These are phyloP conservation scores for Latrodectus elegans DNA, from an alignment of 2,888 invertebrate genomes.

Conservation along the genomic window DNA sequence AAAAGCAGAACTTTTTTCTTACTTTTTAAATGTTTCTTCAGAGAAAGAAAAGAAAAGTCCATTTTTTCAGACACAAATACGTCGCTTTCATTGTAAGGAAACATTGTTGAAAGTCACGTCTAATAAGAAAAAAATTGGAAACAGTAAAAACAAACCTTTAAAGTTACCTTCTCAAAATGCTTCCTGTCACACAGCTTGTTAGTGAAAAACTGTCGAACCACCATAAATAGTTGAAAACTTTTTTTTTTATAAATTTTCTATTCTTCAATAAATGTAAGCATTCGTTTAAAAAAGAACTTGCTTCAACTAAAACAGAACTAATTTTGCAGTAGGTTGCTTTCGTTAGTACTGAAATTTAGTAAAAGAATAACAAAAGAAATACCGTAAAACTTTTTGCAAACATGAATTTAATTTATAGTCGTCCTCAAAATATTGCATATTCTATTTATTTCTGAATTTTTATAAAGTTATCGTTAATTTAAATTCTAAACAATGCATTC, in stretches of 20 bases:
- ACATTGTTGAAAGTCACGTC: conserved; percentile 43
- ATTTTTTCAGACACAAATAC: not conserved
- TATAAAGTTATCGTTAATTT: too few relatives aligned
- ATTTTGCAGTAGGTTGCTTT: conserved; percentile 21
- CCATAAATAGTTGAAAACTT: not conserved
- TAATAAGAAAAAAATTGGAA: conserved; percentile 7
- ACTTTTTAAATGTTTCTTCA: not conserved
- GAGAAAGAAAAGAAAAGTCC: not conserved
- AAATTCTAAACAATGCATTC: too few relatives aligned
- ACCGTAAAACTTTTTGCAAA: too few relatives aligned
- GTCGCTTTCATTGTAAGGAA: not conserved
- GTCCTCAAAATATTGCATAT: too few relatives aligned
- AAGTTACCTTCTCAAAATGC: not conserved
- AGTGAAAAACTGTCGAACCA: conserved; percentile 31
- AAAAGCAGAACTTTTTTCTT: not conserved
- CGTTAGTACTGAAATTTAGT: not conserved
- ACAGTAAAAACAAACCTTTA: not conserved
- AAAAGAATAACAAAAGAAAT: too few relatives aligned
- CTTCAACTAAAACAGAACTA: conserved; percentile 31
- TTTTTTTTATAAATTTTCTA: not conserved
- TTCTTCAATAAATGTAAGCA: not conserved
- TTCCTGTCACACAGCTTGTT: conserved; percentile 48
- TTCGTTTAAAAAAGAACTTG: not conserved
- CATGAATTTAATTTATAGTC: too few relatives aligned
- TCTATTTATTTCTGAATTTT: too few relatives aligned